These are phyloP conservation scores for Coranthus polyacanthus DNA, from an alignment of 2,797 vertebrate genomes.

Conservation along the genomic window DNA sequence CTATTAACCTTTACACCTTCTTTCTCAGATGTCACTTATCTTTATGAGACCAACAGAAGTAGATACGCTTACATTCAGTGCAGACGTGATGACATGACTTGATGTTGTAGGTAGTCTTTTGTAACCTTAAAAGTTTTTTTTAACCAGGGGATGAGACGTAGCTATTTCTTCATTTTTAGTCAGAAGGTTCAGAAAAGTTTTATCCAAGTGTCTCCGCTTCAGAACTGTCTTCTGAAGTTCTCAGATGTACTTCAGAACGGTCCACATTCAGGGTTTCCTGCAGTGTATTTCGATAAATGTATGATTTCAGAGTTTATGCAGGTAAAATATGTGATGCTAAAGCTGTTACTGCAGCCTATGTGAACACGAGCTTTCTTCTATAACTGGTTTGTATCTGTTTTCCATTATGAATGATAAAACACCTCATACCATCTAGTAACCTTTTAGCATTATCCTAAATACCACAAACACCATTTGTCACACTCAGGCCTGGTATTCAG, in stretches of 20 bases:
- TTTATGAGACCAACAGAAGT: neutral
- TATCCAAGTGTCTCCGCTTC: too few species aligned
- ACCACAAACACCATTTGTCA: slow-evolving; percentile 16
- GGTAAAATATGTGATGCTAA: neutral
- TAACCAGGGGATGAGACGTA: neutral
- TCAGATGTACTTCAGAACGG: too few species aligned
- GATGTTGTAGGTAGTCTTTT: neutral
- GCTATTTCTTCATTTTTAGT: neutral
- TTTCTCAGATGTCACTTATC: neutral
- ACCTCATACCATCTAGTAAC: neutral
- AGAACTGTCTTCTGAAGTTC: too few species aligned
- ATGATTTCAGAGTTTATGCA: neutral
- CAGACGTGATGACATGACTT: neutral
- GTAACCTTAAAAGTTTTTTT: slow-evolving; percentile 23
- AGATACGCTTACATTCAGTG: neutral
- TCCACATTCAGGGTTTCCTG: too few species aligned
- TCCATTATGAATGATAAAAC: neutral
- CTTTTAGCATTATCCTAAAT: slow-evolving; percentile 1
- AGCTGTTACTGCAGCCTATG: neutral
- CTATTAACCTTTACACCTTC: slow-evolving; percentile 3
- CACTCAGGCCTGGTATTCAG: neutral
- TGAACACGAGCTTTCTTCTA: neutral
- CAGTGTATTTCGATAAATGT: neutral
- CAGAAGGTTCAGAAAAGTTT: too few species aligned
- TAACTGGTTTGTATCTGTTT: slow-evolving; percentile 19